phyloP scores from a whole-genome alignment of 2,888 invertebrate genomes.

The Protonemura montana region DNA sequence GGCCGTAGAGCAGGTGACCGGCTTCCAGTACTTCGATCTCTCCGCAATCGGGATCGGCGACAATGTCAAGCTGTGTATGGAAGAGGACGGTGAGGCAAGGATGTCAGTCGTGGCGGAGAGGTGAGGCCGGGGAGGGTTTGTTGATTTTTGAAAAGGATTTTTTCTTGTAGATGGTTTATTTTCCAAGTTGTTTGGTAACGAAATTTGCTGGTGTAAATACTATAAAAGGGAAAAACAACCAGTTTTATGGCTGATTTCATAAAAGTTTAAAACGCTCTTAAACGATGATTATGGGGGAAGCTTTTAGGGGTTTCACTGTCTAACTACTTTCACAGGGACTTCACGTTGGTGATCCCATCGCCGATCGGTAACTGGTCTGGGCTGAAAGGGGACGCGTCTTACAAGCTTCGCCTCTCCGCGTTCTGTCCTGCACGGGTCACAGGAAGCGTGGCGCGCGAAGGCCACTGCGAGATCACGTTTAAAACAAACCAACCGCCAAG shows the following conservation, averaged over 20 bases:
- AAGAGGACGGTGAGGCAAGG: constrained; percentile 20
- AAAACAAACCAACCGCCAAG: constrained; percentile 49
- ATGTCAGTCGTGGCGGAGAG: constrained; percentile 33
- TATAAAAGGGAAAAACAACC: too few species aligned
- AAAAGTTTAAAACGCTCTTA: too few species aligned
- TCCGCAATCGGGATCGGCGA: constrained; percentile 46
- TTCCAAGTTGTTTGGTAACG: too few species aligned
- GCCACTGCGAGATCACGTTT: constrained; percentile 49
- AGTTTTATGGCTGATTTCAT: too few species aligned
- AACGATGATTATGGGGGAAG: too few species aligned
- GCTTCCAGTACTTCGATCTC: constrained; percentile 45
- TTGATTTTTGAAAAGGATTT: too few species aligned
- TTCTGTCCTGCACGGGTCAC: constrained; percentile 40
- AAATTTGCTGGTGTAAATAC: too few species aligned
- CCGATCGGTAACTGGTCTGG: constrained; percentile 48
- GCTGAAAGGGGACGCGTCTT: constrained; percentile 48
- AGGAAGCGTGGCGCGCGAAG: constrained; percentile 19
- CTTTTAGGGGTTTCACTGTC: too few species aligned
- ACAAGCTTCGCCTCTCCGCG: constrained; percentile 50
- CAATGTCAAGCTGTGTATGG: constrained; percentile 34
- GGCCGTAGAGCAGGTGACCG: constrained; percentile 42
- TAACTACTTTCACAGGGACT: constrained; percentile 46
- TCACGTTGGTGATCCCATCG: constrained; percentile 47
- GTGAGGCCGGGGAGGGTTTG: constrained; percentile 35
- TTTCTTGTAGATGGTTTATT: too few species aligned